Evolutionary conservation across 2,888 invertebrate genomes (phyloP).

Genomic region (Julus scandinavius): DNA sequence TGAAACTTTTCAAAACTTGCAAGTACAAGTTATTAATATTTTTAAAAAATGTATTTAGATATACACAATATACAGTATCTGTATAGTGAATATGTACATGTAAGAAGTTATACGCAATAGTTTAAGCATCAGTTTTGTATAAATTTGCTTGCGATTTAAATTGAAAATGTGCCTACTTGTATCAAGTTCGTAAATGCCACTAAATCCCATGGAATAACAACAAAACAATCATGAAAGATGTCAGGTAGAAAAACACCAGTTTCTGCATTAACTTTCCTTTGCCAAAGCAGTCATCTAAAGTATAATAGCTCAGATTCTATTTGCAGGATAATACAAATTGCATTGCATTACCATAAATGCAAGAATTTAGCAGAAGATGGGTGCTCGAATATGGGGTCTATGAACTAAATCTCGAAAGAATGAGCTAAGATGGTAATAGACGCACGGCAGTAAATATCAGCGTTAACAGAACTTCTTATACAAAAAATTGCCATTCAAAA

Average conservation of each 20-base stretch:
- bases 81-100: no score
- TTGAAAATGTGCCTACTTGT: no score
- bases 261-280: neutral
- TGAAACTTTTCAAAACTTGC: no score
- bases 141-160: no score
- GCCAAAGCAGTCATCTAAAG: neutral
- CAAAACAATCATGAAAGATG: neutral
- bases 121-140: no score
- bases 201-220: no score
- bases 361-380: neutral
- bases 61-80: no score
- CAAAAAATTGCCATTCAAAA: neutral
- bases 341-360: slow-evolving; percentile 3
- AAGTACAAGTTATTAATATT: no score
- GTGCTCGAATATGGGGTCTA: neutral
- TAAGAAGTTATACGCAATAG: no score
- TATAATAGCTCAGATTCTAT: neutral
- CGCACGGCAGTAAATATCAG: neutral
- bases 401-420: neutral
- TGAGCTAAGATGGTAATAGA: neutral
- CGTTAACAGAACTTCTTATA: neutral
- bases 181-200: no score
- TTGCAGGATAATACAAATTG: neutral
- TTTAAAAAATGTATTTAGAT: no score
- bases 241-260: neutral